Evolutionary conservation across 2,888 invertebrate genomes (phyloP).

Genomic region (Petrolisthes cinctipes): DNA sequence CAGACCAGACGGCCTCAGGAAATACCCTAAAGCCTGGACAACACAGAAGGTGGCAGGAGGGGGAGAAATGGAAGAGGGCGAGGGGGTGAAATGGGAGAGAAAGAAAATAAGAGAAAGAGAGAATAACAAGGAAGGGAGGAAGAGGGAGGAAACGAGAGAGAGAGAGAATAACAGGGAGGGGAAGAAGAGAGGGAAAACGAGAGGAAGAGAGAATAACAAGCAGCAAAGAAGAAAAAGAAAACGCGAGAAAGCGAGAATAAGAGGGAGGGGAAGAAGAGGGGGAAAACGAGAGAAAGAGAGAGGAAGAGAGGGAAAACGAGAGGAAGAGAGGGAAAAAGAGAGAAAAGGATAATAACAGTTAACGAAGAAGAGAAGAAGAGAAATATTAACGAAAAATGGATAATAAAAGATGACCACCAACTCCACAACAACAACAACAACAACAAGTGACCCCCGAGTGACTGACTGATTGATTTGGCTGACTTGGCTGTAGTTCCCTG

Average conservation of each 20-base stretch:
- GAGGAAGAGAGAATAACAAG: not conserved
- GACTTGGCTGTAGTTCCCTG: too few relatives aligned
- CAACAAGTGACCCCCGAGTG: too few relatives aligned
- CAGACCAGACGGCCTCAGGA: not conserved
- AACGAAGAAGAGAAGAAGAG: not conserved
- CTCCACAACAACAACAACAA: too few relatives aligned
- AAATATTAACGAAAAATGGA: too few relatives aligned
- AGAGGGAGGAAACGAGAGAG: not conserved
- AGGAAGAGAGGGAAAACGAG: not conserved
- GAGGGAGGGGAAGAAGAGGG: not conserved
- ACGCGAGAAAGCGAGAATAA: not conserved
- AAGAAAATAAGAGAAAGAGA: conserved; percentile 3
- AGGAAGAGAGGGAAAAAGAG: not conserved
- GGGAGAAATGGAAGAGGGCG: not conserved
- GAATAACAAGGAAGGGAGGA: too few relatives aligned
- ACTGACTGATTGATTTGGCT: too few relatives aligned
- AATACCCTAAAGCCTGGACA: not conserved
- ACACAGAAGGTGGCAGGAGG: not conserved
- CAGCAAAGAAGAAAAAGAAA: not conserved
- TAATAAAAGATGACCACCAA: too few relatives aligned
- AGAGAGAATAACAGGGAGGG: conserved; percentile 6
- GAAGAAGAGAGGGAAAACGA: not conserved
- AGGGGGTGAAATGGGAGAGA: not conserved
- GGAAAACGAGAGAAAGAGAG: not conserved
- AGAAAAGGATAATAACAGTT: not conserved